Evolutionary conservation across 2,113 vertebrate species (phyloP).

Genomic region (Aspidoscelis tigris): DNA sequence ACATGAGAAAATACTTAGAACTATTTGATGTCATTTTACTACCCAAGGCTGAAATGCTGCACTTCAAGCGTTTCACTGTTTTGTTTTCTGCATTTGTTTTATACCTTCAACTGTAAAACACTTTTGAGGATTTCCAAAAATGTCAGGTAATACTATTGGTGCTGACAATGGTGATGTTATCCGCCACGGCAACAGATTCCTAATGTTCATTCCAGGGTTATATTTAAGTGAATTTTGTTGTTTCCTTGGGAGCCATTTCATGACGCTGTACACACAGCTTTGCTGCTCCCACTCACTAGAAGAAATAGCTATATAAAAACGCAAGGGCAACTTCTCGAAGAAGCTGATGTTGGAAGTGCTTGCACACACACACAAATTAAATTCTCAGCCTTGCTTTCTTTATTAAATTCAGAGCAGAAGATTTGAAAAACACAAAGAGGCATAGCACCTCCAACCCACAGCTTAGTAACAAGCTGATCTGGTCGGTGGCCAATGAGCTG

Average conservation of each 20-base stretch:
- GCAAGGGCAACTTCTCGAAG: background rate
- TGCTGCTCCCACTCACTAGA: background rate
- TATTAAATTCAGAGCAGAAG: background rate
- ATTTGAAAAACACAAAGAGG: background rate
- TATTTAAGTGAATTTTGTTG: background rate
- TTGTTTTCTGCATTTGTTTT: too few species aligned
- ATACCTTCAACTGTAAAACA: too few species aligned
- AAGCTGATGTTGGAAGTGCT: background rate
- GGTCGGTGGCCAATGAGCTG: background rate
- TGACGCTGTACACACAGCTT: background rate
- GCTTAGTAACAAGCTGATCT: background rate
- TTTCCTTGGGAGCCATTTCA: background rate
- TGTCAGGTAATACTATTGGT: too few species aligned
- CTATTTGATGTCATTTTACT: too few species aligned
- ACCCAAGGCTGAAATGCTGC: too few species aligned
- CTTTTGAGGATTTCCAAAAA: too few species aligned
- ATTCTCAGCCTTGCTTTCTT: background rate
- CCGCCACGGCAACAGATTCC: background rate
- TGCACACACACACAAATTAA: background rate
- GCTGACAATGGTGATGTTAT: background rate
- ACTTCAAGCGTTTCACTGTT: too few species aligned
- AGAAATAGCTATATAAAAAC: background rate
- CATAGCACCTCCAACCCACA: too few species aligned
- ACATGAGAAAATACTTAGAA: too few species aligned
- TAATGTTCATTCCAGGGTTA: background rate